Conservation (phyloP, 2,113 vertebrate genomes). For the Pantherophis guttatus region DNA sequence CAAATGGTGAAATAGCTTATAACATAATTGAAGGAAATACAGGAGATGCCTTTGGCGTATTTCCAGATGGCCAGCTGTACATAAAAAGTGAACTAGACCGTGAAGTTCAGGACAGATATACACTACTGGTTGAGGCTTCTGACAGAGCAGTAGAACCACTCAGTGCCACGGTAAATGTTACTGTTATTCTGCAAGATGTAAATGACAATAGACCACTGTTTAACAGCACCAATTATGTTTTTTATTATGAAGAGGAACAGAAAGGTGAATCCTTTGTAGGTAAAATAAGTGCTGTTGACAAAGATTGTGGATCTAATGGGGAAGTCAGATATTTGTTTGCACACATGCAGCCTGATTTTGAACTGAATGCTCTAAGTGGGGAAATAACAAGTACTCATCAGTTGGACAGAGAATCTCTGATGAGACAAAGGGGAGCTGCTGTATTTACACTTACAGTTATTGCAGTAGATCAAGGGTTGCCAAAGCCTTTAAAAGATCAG, state of each 20-base stretch:
- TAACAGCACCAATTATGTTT: slow-evolving; percentile 95
- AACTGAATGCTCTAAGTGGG: slow-evolving; percentile 85
- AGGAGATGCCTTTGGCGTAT: slow-evolving; percentile 91
- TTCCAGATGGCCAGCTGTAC: slow-evolving; percentile 95
- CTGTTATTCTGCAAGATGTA: slow-evolving; percentile 88
- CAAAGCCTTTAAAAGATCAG: slow-evolving; percentile 92
- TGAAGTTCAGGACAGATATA: slow-evolving; percentile 88
- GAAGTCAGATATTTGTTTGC: slow-evolving; percentile 92
- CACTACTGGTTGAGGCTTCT: slow-evolving; percentile 83
- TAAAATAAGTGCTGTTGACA: slow-evolving; percentile 86
- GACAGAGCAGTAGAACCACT: slow-evolving; percentile 91
- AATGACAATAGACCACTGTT: slow-evolving; percentile 97
- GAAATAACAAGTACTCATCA: slow-evolving; percentile 84
- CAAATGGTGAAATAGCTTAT: slow-evolving; percentile 92
- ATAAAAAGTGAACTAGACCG: slow-evolving; percentile 94
- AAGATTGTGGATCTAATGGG: slow-evolving; percentile 89
- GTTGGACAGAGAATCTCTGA: slow-evolving; percentile 90
- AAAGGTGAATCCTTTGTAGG: slow-evolving; percentile 84
- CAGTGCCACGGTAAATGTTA: slow-evolving; percentile 88
- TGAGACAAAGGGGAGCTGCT: slow-evolving; percentile 87
- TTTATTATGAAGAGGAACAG: slow-evolving; percentile 93
- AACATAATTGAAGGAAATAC: slow-evolving; percentile 86
- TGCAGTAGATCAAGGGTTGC: slow-evolving; percentile 91
- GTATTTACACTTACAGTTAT: slow-evolving; percentile 87
- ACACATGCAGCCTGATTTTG: slow-evolving; percentile 86